Base-by-base conservation (phyloP, 1,140 invertebrate genomes). In the Papilio glaucus region DNA sequence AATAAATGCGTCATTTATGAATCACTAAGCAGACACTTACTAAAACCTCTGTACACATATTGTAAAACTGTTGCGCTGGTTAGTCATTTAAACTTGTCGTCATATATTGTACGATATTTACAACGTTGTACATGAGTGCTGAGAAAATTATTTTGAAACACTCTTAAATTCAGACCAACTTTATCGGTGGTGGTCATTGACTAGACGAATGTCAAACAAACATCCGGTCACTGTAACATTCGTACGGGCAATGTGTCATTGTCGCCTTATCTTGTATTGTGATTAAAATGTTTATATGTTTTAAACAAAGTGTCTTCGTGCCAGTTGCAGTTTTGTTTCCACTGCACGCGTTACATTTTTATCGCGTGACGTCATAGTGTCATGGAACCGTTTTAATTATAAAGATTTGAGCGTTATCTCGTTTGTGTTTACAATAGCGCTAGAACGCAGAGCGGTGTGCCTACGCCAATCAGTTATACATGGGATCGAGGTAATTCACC, bases 201-300 rank as follows among this genome's bases (percentile, higher is more conserved):
- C 41, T 42, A 42, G 18, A 53, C 21, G 9, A 49, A 49, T 49
- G 41, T 65, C 38, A 60, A 67, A 39, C 53, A 76, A 42, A 76
- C 68, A 82, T 78, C 73, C 79, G 83, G 84, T 85, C 81, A 73
- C 38, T 60, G 60, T 60, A 53, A 79, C 77, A 79, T 79, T 81
- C 73, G 80, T 78, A 79, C 81, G 81, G 80, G 70, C 83, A 79
- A 85, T 90, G 86, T 86, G 87, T 89, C 88, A 89, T 85, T 86
- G 83, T 77, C 79, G 80, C 79, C 82, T 91, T 89, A 91, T 91
- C 86, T 83, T 78, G 71, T 68, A 76, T 77, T 63, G 76, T 79
- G 75, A 75, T 82, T 79, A 78, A 74, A 83, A 65, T 70, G 76
- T 78, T 79, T 84, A 83, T 84, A 79, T 85, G 79, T 89, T 86